phyloP scores from a whole-genome alignment of 2,113 vertebrate genomes.

The Pterocles orientalis region DNA sequence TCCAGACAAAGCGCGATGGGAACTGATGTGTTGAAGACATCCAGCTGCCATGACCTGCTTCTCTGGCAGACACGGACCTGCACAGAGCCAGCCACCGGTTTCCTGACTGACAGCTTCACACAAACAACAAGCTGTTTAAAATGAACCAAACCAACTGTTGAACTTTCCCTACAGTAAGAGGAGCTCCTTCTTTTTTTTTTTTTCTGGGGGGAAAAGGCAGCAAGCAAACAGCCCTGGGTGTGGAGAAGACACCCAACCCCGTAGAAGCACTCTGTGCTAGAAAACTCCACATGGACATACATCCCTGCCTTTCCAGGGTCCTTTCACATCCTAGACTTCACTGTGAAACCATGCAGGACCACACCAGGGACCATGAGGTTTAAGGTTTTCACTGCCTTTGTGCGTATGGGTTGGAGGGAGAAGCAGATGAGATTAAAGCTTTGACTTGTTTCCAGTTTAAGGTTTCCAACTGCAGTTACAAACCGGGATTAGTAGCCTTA shows the following conservation, averaged over 20 bases:
- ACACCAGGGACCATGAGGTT: not conserved
- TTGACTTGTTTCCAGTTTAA: constrained; percentile 5
- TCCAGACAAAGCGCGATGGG: not conserved
- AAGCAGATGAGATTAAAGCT: constrained; percentile 2
- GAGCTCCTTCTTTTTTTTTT: not conserved
- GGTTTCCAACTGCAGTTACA: constrained; percentile 4
- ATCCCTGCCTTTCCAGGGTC: not conserved
- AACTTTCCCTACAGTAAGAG: not conserved
- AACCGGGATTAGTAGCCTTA: not conserved
- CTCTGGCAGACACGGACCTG: not conserved
- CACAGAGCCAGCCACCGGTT: not conserved
- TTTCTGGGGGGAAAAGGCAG: not conserved
- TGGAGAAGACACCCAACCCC: not conserved
- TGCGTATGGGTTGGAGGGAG: not conserved
- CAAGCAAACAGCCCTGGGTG: not conserved
- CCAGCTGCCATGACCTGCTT: not conserved
- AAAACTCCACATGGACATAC: not conserved
- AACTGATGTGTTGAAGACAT: not conserved
- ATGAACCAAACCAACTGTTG: not conserved
- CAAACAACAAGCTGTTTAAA: not conserved
- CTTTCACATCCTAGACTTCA: not conserved
- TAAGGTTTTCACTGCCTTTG: not conserved
- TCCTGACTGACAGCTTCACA: not conserved
- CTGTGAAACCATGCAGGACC: not conserved
- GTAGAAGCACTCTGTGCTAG: not conserved